Conservation (phyloP, 2,888 invertebrate genomes). For the Zonitis immaculata region DNA sequence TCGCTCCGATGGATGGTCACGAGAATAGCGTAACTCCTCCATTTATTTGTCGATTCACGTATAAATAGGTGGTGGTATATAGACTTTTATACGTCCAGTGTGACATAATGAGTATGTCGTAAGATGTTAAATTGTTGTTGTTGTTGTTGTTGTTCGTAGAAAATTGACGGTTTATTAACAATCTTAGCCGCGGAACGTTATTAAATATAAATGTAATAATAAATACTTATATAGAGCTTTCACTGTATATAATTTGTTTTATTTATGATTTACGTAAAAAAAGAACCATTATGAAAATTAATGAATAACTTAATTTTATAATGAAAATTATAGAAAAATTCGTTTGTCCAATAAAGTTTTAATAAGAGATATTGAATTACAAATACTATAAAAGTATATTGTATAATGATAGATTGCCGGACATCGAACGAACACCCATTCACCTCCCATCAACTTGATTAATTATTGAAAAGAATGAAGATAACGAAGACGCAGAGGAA, state of each 20-base stretch:
- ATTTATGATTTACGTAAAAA: too few relatives aligned
- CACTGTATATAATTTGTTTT: too few relatives aligned
- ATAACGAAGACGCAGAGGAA: neutral
- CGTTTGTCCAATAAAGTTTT: too few relatives aligned
- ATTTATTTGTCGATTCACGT: slow-evolving; percentile 25
- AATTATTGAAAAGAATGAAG: neutral
- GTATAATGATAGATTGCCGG: neutral
- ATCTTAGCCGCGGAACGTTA: too few relatives aligned
- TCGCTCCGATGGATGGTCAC: slow-evolving; percentile 34
- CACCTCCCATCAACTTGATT: neutral
- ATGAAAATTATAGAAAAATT: too few relatives aligned
- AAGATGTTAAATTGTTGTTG: neutral
- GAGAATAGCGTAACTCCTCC: slow-evolving; percentile 37
- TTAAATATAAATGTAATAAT: too few relatives aligned
- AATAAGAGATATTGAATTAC: neutral
- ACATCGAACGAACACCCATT: neutral
- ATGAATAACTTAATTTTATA: too few relatives aligned
- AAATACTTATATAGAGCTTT: too few relatives aligned
- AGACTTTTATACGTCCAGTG: slow-evolving; percentile 34
- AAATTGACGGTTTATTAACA: neutral
- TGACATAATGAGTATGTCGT: slow-evolving; percentile 13
- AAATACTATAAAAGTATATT: too few relatives aligned
- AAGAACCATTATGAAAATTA: too few relatives aligned
- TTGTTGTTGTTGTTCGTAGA: too few relatives aligned
- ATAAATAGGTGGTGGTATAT: slow-evolving; percentile 22